These are phyloP conservation scores for Oncorhynchus masou DNA, from an alignment of 2,113 vertebrate genomes.

Conservation along the genomic window DNA sequence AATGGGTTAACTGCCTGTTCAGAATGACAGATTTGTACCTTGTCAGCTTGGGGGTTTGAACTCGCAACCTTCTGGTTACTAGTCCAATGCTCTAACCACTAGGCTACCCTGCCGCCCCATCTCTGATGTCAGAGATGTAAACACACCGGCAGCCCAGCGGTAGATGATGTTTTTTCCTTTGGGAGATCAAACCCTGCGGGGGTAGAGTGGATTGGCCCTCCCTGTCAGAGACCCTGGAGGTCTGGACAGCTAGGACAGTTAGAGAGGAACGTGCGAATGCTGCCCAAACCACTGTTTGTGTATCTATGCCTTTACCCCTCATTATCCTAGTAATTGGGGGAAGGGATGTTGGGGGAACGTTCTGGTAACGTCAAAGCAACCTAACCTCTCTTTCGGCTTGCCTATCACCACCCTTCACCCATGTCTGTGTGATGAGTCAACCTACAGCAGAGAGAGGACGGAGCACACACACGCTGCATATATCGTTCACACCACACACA, in stretches of 20 bases:
- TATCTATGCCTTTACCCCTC: constrained; percentile 39
- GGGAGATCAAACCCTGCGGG: not conserved
- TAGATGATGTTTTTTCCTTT: not conserved
- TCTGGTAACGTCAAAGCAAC: constrained; percentile 26
- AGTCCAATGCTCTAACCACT: no score
- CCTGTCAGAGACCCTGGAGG: constrained; percentile 9
- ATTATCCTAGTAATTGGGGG: constrained; percentile 50
- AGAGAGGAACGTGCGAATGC: constrained; percentile 14
- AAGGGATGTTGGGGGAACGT: constrained; percentile 36
- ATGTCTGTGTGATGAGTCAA: constrained; percentile 28
- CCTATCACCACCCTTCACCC: not conserved
- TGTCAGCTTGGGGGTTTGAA: no score
- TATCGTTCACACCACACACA: constrained; percentile 27
- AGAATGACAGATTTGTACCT: no score
- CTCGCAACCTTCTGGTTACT: no score
- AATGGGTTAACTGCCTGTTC: no score
- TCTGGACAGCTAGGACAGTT: not conserved
- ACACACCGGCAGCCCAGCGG: not conserved
- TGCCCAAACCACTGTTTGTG: constrained; percentile 38
- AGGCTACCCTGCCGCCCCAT: no score
- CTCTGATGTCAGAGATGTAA: not conserved
- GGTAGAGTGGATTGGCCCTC: constrained; percentile 24
- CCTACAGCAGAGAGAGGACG: constrained; percentile 41
- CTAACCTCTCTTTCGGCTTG: constrained; percentile 15
- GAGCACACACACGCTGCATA: not conserved